Conservation (phyloP, 2,113 vertebrate species). For the Coregonus clupeaformis region DNA sequence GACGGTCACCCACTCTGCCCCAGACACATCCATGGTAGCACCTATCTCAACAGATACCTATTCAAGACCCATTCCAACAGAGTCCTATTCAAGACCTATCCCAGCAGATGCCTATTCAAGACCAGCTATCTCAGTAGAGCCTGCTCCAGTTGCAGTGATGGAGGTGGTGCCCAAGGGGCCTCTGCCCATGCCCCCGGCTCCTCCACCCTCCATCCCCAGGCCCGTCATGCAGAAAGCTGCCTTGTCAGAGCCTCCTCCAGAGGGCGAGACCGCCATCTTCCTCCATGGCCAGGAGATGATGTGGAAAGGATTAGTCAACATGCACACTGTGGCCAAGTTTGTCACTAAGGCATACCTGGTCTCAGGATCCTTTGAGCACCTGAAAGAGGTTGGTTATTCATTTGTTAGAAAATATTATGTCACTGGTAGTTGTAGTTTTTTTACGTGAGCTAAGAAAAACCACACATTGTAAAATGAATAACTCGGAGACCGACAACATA, state of each 20-base stretch:
- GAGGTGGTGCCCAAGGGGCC: conserved; percentile 49
- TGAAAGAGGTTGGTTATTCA: conserved; percentile 86
- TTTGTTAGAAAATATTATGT: neutral
- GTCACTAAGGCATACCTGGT: conserved; percentile 97
- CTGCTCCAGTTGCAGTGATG: conserved; percentile 32
- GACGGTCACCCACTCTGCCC: conserved; percentile 37
- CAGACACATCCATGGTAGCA: conserved; percentile 33
- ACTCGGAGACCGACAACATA: neutral
- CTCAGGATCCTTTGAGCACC: conserved; percentile 91
- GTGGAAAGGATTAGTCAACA: conserved; percentile 98
- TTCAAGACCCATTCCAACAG: conserved; percentile 10
- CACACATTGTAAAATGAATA: neutral
- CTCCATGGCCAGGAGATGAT: conserved; percentile 91
- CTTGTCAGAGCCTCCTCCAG: conserved; percentile 79
- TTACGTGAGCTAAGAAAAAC: neutral
- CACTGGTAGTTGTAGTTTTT: neutral
- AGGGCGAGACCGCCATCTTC: conserved; percentile 89
- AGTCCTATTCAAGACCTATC: conserved; percentile 5
- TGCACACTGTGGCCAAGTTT: conserved; percentile 97
- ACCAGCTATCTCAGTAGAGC: conserved; percentile 18
- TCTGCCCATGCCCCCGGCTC: conserved; percentile 68
- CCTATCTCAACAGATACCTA: neutral
- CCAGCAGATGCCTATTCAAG: neutral
- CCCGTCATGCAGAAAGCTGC: conserved; percentile 80
- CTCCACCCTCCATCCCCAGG: conserved; percentile 67